Evolutionary conservation across 2,113 vertebrate species (phyloP), one percentile per base, ranked within the genome.

Genomic region (Nothoprocta pentlandii): DNA sequence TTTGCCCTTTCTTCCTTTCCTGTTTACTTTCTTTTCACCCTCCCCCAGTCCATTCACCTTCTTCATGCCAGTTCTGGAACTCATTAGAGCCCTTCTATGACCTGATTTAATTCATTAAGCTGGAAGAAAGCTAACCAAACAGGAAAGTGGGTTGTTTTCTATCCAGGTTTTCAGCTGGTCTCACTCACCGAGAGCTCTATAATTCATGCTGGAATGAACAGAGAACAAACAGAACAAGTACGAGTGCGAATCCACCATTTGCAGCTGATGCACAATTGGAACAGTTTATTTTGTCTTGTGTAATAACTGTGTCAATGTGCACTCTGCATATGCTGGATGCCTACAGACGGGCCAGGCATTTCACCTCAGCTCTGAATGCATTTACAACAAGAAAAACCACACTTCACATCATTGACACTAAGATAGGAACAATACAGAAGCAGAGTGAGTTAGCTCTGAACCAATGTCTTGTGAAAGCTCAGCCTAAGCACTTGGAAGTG

Each of bases 181-280:
- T 77, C 64, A 19, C 46, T 34, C 53, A 41, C 41, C 1, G 10
- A 80, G 58, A 73, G 47, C 67, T 69, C 84, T 1, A 8, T 79
- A 41, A 62, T 12, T 26, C 28, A 58, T 1, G 2, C 0, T 0
- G n/a, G 49, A 88, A 59, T 0, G 0, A 82, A 82, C 20, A 51
- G 5, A 47, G 25, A 58, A 44, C 2, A 6, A 80, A 56, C 15
- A 58, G 30, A 75, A 30, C 36, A 90, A 70, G 54, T 22, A 58
- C n/a, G 36, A 91, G 64, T 1, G 1, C 5, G 17, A 80, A 67
- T 39, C 36, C 41, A 6, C 63, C 49, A 86, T 80, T 58, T 93
- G 44, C 67, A 68, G 58, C 16, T 1, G 2, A 5, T 12, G 25
- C 81, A 44, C 3, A 2, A 71, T 25, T 8, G 7, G 32, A 85